Percentiles rank a stretch among this genome's conserved stretches.
Evolutionary conservation across 1,140 invertebrate species (phyloP).

Genomic region (Drosophila kurseongensis): DNA sequence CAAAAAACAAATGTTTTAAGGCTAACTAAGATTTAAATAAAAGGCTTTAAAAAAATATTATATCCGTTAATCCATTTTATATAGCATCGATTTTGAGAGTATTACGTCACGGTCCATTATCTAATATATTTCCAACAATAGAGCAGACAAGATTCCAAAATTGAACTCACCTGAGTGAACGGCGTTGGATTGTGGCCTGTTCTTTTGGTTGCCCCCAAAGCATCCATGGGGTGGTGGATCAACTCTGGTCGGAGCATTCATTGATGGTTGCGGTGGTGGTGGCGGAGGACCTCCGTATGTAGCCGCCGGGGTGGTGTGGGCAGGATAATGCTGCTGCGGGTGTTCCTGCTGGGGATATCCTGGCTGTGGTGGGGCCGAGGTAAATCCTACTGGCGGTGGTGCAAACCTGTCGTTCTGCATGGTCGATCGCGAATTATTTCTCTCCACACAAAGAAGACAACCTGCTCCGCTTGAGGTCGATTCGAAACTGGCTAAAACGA

Average conservation of each 20-base stretch:
- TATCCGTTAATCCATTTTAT: no score
- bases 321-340: no score
- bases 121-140: slow-evolving; percentile 1
- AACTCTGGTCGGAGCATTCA: slow-evolving; percentile 9
- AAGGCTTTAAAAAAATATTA: no score
- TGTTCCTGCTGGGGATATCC: slow-evolving; percentile 9
- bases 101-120: slow-evolving; percentile 20
- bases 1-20: no score
- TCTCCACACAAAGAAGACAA: neutral
- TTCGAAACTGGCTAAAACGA: slow-evolving; percentile 19
- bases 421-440: neutral
- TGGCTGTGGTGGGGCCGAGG: slow-evolving; percentile 6
- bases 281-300: slow-evolving; percentile 24
- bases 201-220: slow-evolving; percentile 27
- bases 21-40: no score
- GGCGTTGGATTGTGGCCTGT: slow-evolving; percentile 60
- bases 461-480: slow-evolving; percentile 9
- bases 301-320: slow-evolving; percentile 11
- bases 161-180: slow-evolving; percentile 40
- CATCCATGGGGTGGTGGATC: slow-evolving; percentile 33
- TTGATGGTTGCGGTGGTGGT: slow-evolving; percentile 6
- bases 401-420: slow-evolving; percentile 33
- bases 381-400: slow-evolving; percentile 3
- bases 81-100: no score
- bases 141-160: neutral